Evolutionary conservation across 2,888 invertebrate genomes (phyloP).

Genomic region (Troilus luridus): DNA sequence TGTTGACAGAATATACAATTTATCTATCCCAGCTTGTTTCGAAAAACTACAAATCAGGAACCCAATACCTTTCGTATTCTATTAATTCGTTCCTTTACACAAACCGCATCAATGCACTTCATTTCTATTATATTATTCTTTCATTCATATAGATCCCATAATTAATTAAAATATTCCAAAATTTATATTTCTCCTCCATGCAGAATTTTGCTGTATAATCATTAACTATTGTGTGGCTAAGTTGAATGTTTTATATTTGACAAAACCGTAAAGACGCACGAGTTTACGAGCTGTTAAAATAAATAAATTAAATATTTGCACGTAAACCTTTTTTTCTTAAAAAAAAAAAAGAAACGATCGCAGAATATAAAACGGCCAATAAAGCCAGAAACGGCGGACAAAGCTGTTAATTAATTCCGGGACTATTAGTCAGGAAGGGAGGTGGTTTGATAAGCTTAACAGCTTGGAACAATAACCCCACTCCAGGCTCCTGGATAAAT

Average conservation of each 20-base stretch:
- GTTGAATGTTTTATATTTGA: background rate
- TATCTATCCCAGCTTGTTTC: no score
- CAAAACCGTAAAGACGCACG: background rate
- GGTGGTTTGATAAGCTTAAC: slow-evolving; percentile 39
- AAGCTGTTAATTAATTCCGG: slow-evolving; percentile 45
- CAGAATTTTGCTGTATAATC: background rate
- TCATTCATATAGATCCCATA: no score
- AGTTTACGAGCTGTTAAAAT: background rate
- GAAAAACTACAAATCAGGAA: no score
- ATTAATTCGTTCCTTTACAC: no score
- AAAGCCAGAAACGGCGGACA: slow-evolving; percentile 3
- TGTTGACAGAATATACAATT: no score
- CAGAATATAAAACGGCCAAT: slow-evolving; percentile 35
- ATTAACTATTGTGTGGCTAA: background rate
- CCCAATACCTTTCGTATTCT: no score
- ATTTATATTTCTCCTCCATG: background rate
- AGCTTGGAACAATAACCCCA: slow-evolving; percentile 18
- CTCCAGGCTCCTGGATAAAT: slow-evolving; percentile 3
- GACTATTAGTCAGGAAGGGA: slow-evolving; percentile 27
- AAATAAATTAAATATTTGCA: background rate
- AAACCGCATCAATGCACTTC: no score
- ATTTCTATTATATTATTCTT: no score
- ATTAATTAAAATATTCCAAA: no score
- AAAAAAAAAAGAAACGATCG: background rate
- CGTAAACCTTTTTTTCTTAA: background rate